Conservation (phyloP, 2,888 invertebrate species). For the Cinara cedri region DNA sequence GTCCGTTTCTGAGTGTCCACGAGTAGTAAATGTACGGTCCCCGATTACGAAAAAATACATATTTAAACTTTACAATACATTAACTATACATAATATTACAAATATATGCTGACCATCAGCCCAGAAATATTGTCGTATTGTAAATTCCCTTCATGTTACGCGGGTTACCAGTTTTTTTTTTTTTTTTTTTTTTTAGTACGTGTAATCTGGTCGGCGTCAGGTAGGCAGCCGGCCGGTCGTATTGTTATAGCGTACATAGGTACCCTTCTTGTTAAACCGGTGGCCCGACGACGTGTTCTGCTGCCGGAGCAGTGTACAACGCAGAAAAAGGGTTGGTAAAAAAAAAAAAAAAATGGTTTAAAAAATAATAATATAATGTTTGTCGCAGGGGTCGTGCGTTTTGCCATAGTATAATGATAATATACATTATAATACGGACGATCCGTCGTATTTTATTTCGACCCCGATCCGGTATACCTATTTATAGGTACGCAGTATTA, state of each 20-base stretch:
- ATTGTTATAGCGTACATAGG: slow-evolving; percentile 6
- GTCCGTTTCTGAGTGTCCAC: too few species aligned
- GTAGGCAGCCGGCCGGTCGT: slow-evolving; percentile 28
- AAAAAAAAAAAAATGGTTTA: slow-evolving; percentile 35
- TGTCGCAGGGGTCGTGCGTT: slow-evolving; percentile 14
- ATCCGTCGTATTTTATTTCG: neutral
- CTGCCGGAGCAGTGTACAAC: neutral
- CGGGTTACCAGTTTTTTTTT: neutral
- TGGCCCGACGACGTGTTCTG: neutral
- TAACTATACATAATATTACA: too few species aligned
- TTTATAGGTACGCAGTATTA: too few species aligned
- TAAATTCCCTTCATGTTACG: neutral
- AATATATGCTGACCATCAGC: neutral
- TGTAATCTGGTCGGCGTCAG: slow-evolving; percentile 6
- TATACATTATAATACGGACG: too few species aligned
- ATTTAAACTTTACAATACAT: too few species aligned
- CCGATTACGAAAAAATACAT: too few species aligned
- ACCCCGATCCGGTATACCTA: neutral
- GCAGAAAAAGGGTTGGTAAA: slow-evolving; percentile 37
- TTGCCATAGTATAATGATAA: too few species aligned
- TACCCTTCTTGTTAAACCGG: slow-evolving; percentile 46
- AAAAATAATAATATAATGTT: neutral
- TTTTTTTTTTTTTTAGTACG: neutral
- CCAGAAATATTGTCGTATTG: slow-evolving; percentile 1
- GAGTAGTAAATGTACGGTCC: too few species aligned